Evolutionary conservation across 2,113 vertebrate genomes (phyloP), one percentile per base, ranked within the genome.

Genomic region (Balaenoptera acutorostrata): DNA sequence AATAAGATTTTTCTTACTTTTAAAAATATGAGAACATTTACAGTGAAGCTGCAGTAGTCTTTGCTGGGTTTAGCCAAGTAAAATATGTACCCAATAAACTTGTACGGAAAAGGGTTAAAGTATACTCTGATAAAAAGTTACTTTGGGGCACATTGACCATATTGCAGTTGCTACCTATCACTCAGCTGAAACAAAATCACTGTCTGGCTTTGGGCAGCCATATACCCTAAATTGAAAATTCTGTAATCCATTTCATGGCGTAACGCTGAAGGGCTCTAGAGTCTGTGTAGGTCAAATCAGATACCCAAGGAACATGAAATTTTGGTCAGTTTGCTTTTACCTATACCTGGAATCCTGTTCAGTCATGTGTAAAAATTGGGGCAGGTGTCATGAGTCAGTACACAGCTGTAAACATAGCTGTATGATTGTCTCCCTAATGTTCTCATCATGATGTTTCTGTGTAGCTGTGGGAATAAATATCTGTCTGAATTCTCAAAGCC

Each of bases 211-310:
- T 86, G 61, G 66, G 33, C 29, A 96, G 31, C 23, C 27, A 83
- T 46, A 46, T 14, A 74, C 21, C 25, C 15, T 95, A 93, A 89
- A 88, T n/a, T 49, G 61, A 96, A 97, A 72, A 81, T 89, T 81
- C 29, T 85, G 49, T 15, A 87, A 33, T 77, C 25, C 12, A 12
- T 94, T 68, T 84, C n/a, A 59, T 29, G 33, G 3, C 18, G 72
- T 81, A 71, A 4, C 52, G n/a, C 55, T 92, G 25, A 78, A 39
- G 23, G 81, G 41, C 41, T 89, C 23, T 72, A 29, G 31, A 88
- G 20, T 72, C 15, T 69, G 4, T 88, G 18, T 25, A 61, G 39
- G 68, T 87, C 11, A 95, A 95, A 96, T 86, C 6, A 90, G 77
- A 87, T 75, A 49, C 41, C 2, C 66, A 69, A 86, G 91, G 6